These are phyloP conservation scores for Gonatopus flavifemur DNA, from an alignment of 1,140 invertebrate species.

Conservation along the genomic window DNA sequence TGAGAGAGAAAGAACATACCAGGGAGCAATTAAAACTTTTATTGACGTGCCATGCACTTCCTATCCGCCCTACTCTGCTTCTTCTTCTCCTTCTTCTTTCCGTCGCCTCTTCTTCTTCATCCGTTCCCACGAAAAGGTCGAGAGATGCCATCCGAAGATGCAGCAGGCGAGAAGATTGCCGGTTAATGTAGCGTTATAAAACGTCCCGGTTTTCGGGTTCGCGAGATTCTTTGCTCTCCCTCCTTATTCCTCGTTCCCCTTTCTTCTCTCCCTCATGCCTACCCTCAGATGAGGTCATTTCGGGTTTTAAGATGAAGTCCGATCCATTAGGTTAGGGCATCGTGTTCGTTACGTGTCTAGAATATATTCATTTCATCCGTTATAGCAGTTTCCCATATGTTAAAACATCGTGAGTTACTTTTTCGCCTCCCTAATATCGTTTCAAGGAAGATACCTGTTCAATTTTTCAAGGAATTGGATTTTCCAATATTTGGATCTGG, in stretches of 20 bases:
- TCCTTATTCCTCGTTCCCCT: no score
- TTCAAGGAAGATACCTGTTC: no score
- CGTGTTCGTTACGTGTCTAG: conserved; percentile 19
- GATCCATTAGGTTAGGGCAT: conserved; percentile 12
- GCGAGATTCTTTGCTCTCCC: conserved; percentile 5
- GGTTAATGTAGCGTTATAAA: conserved; percentile 50
- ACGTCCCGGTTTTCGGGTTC: conserved; percentile 20
- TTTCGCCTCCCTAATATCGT: no score
- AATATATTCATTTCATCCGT: conserved; percentile 8
- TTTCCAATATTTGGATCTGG: no score
- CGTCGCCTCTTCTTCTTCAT: conserved; percentile 3
- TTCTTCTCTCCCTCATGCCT: not conserved
- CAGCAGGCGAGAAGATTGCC: conserved; percentile 38
- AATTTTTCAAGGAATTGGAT: no score
- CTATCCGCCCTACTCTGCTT: no score
- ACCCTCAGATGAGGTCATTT: conserved; percentile 6
- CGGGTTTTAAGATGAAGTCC: conserved; percentile 10
- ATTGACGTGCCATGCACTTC: conserved; percentile 38
- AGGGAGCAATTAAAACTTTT: conserved; percentile 52
- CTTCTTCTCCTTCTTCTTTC: no score
- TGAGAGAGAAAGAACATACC: no score
- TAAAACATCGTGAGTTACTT: no score
- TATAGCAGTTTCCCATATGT: conserved; percentile 4
- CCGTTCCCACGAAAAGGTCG: not conserved
- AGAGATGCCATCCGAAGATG: conserved; percentile 8